Percentiles rank a stretch among this genome's conserved stretches.
Conservation (phyloP, 2,797 vertebrate genomes). For the Sciurus carolinensis region DNA sequence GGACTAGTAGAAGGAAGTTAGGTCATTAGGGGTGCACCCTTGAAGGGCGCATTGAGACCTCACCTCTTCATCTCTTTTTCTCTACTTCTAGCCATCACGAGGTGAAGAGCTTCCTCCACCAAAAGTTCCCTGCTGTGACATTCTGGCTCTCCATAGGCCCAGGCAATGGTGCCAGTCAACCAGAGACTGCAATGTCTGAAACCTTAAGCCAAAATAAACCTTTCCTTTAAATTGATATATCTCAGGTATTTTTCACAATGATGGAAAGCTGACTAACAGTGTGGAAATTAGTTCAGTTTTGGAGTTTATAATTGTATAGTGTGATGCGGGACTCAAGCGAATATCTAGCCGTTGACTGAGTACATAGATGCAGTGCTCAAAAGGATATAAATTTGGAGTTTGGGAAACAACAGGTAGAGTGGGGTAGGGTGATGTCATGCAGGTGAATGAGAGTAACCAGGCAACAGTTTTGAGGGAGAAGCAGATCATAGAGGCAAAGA, state of each 20-base stretch:
- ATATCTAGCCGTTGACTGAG: not conserved
- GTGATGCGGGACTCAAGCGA: not conserved
- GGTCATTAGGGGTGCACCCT: too few species aligned
- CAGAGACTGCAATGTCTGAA: not conserved
- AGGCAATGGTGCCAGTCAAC: too few species aligned
- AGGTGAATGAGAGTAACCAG: not conserved
- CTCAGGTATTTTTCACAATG: too few species aligned
- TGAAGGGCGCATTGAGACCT: not conserved
- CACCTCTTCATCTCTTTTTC: not conserved
- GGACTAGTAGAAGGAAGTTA: not conserved
- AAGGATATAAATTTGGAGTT: not conserved
- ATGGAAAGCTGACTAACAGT: not conserved
- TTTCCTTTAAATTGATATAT: not conserved
- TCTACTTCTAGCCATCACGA: too few species aligned
- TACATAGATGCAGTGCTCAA: not conserved
- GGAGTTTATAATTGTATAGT: not conserved
- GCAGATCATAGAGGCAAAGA: not conserved
- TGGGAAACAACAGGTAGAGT: not conserved
- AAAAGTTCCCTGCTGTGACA: too few species aligned
- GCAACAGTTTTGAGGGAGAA: not conserved
- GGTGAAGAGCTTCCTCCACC: too few species aligned
- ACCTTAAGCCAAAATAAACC: not conserved
- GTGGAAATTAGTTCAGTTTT: not conserved
- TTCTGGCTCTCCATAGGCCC: too few species aligned
- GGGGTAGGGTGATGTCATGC: not conserved